These are phyloP conservation scores for Lasioglossum zephyrum DNA, from an alignment of 2,888 invertebrate species.

Conservation along the genomic window DNA sequence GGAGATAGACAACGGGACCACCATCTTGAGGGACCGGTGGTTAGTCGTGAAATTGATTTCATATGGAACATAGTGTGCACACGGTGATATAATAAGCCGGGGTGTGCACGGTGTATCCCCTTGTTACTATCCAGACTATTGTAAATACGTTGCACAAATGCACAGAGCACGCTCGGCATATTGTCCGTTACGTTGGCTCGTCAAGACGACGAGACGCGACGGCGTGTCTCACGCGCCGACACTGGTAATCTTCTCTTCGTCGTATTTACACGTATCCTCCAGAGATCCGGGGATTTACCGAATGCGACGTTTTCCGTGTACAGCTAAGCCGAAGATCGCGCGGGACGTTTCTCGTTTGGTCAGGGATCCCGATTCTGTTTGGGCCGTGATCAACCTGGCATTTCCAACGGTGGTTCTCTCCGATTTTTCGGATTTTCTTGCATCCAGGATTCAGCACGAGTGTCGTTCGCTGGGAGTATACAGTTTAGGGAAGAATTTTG, in stretches of 20 bases:
- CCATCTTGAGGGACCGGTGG: slow-evolving; percentile 27
- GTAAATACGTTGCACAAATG: slow-evolving; percentile 48
- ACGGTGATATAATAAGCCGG: slow-evolving; percentile 53
- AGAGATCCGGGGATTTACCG: slow-evolving; percentile 60
- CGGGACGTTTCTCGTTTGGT: slow-evolving; percentile 42
- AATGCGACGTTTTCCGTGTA: slow-evolving; percentile 58
- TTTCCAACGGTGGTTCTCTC: background rate
- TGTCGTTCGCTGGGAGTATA: background rate
- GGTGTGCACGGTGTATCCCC: slow-evolving; percentile 37
- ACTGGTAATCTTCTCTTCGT: slow-evolving; percentile 60
- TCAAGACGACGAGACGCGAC: slow-evolving; percentile 24
- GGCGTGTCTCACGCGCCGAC: slow-evolving; percentile 27
- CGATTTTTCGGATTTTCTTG: background rate
- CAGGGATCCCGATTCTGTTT: background rate
- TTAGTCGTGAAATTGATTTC: slow-evolving; percentile 65
- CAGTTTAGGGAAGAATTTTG: background rate
- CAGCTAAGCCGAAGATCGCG: slow-evolving; percentile 40
- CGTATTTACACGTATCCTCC: slow-evolving; percentile 66
- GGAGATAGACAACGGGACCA: background rate
- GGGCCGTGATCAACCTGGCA: background rate
- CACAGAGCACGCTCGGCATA: slow-evolving; percentile 25
- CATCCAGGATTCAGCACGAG: background rate
- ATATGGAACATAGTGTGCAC: slow-evolving; percentile 38
- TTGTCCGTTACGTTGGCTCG: slow-evolving; percentile 38
- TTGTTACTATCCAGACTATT: slow-evolving; percentile 39